Percentiles rank a stretch among this genome's conserved stretches.
Evolutionary conservation across 92 coral and sea anemone species (phyloP).

Genomic region (Palythoa grandis): DNA sequence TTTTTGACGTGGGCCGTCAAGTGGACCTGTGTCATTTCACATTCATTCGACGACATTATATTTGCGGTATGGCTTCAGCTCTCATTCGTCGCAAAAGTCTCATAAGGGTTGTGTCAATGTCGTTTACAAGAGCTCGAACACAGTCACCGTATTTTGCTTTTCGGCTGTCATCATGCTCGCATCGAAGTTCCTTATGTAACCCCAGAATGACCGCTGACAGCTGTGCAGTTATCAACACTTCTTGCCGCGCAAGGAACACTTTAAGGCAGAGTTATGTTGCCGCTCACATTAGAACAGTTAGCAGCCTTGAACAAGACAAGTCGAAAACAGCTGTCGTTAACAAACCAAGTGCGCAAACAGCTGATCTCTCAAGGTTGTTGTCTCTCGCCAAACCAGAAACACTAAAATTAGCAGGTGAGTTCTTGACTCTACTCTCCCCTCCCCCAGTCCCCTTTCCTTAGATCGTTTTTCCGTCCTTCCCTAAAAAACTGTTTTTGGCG

Average conservation of each 20-base stretch:
- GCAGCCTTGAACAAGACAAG: neutral
- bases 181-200: neutral
- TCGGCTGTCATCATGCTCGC: neutral
- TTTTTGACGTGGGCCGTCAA: too few relatives aligned
- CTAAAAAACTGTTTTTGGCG: neutral
- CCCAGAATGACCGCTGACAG: neutral
- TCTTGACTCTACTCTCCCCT: neutral
- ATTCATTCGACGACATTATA: neutral
- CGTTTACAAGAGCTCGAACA: neutral
- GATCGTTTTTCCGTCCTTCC: neutral
- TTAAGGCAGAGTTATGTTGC: neutral
- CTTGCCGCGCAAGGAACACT: neutral
- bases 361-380: constrained; percentile 64
- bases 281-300: neutral
- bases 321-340: constrained; percentile 16
- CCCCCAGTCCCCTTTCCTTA: neutral
- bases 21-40: neutral
- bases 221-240: neutral
- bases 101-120: neutral
- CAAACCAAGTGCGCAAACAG: constrained; percentile 24
- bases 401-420: constrained; percentile 63
- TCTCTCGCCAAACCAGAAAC: constrained; percentile 79
- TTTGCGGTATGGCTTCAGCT: constrained; percentile 8
- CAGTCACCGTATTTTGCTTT: neutral
- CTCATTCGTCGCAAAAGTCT: neutral